Evolutionary conservation across 2,888 invertebrate genomes (phyloP).

Genomic region (Cryptophagus acutangulus): DNA sequence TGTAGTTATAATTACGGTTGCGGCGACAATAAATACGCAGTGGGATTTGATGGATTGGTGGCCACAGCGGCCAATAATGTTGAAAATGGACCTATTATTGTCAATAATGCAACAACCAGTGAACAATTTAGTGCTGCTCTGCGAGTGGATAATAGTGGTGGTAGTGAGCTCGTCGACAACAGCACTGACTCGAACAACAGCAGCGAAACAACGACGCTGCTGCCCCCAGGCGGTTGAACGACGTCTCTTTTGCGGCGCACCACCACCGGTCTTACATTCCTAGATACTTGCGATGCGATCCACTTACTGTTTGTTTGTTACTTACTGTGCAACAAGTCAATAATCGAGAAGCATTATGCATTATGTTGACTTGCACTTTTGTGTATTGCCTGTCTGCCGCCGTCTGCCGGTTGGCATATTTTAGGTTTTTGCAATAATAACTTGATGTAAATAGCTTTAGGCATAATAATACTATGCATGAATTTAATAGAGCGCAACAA

Average conservation of each 20-base stretch:
- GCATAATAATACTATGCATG: too few species aligned
- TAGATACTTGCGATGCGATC: conserved; percentile 38
- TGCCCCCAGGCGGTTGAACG: conserved; percentile 36
- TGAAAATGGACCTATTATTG: conserved; percentile 19
- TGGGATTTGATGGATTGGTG: conserved; percentile 46
- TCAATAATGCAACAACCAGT: conserved; percentile 23
- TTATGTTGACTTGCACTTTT: too few species aligned
- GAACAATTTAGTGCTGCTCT: conserved; percentile 43
- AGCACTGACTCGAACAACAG: too few species aligned
- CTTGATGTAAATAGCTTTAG: too few species aligned
- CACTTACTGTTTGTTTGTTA: too few species aligned
- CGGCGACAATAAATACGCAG: conserved; percentile 44
- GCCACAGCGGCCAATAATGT: conserved; percentile 32
- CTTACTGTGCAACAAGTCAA: too few species aligned
- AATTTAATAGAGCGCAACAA: too few species aligned
- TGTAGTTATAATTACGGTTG: conserved; percentile 50
- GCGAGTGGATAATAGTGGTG: conserved; percentile 41
- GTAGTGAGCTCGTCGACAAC: too few species aligned
- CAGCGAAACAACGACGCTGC: conserved; percentile 26
- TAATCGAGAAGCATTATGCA: too few species aligned
- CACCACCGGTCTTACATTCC: conserved; percentile 44
- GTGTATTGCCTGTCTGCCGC: too few species aligned
- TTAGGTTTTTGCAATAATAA: too few species aligned
- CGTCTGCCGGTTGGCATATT: too few species aligned
- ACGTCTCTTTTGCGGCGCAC: conserved; percentile 25